A percentile compares a stretch with the other conserved stretches of the same genome.
These are phyloP conservation scores for Pygmarrhopalites habei DNA, from an alignment of 1,140 invertebrate species.

Conservation along the genomic window DNA sequence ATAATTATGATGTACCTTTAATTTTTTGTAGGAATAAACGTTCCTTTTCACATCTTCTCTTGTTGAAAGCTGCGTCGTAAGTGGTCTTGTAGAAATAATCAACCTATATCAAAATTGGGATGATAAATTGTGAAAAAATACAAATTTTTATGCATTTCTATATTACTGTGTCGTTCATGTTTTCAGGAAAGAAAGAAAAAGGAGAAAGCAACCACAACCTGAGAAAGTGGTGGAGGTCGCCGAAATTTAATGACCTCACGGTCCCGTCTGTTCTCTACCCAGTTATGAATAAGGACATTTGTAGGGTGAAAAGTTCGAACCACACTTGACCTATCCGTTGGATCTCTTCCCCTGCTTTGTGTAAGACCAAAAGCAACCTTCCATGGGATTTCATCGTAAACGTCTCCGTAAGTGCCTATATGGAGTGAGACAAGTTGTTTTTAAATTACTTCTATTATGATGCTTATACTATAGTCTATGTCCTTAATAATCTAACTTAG, in stretches of 20 bases:
- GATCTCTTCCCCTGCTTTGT: conserved; percentile 1
- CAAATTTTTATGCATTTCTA: too few species aligned
- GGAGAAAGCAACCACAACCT: too few species aligned
- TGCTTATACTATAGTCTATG: background rate
- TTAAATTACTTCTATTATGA: background rate
- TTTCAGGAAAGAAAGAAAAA: too few species aligned
- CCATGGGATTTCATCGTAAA: conserved; percentile 30
- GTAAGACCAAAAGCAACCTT: conserved; percentile 13
- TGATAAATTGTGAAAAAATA: too few species aligned
- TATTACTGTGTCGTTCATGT: too few species aligned
- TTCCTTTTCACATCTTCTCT: conserved; percentile 18
- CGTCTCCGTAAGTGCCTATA: conserved; percentile 24
- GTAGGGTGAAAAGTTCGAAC: conserved; percentile 1
- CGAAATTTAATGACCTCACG: background rate
- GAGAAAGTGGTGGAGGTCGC: conserved; percentile 12
- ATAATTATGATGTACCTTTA: too few species aligned
- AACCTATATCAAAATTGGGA: too few species aligned
- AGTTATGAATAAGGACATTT: conserved; percentile 23
- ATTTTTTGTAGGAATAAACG: conserved; percentile 14
- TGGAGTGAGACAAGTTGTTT: background rate
- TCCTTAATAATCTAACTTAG: background rate
- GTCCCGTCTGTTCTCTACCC: conserved; percentile 22
- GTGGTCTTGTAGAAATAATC: conserved; percentile 19
- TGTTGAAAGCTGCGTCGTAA: conserved; percentile 12
- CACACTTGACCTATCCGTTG: background rate